Conservation (phyloP, 2,113 vertebrate genomes). For the Gopherus flavomarginatus region DNA sequence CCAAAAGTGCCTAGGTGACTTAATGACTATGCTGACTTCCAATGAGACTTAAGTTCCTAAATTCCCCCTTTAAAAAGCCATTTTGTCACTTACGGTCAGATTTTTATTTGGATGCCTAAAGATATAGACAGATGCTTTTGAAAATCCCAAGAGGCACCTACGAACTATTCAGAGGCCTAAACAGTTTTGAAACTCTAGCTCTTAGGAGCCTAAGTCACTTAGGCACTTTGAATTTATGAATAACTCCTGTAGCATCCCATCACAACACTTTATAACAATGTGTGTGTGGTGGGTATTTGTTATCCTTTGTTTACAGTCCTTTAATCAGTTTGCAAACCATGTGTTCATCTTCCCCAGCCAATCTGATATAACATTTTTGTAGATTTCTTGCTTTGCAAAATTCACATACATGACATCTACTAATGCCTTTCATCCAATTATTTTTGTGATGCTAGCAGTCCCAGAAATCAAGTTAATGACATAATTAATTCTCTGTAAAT, state of each 20-base stretch:
- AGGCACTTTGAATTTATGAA: not conserved
- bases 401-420: slow-evolving; percentile 24
- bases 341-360: slow-evolving; percentile 28
- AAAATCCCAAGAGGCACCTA: not conserved
- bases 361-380: not conserved
- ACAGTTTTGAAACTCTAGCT: not conserved
- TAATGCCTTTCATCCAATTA: slow-evolving; percentile 28
- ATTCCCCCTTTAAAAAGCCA: not conserved
- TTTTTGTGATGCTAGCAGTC: slow-evolving; percentile 39
- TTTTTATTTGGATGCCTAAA: not conserved
- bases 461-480: slow-evolving; percentile 17
- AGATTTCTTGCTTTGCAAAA: slow-evolving; percentile 47
- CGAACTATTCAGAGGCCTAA: not conserved
- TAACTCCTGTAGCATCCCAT: not conserved
- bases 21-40: not conserved
- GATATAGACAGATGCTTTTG: not conserved
- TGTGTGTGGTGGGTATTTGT: not conserved
- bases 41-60: not conserved
- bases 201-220: not conserved
- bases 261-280: not conserved
- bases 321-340: not conserved
- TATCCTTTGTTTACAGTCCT: slow-evolving; percentile 4
- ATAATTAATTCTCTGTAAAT: slow-evolving; percentile 48
- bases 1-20: not conserved
- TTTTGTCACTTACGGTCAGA: not conserved